Base-by-base conservation (phyloP, 2,797 vertebrate species). In the Ceryle rudis region DNA sequence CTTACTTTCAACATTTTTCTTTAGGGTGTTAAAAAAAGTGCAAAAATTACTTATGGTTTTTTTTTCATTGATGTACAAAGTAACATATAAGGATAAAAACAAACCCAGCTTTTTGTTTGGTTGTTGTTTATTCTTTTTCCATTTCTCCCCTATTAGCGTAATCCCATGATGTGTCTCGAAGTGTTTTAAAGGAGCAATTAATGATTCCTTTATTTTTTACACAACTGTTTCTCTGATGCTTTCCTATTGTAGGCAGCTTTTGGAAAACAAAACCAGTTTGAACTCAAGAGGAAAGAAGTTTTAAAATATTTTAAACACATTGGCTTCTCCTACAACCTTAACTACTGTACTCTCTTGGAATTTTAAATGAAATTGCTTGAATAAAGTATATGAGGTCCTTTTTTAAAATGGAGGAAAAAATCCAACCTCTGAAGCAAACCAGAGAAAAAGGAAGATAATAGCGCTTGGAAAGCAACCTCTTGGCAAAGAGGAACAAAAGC, bases 401-500 rank as follows among this genome's bases (percentile, higher is more conserved):
- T 89, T 95, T 62, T 17, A 47, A 90, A 86, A 87, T 14, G 62
- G 33, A 74, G 85, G 79, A 80, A 89, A 94, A 95, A 84, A 65
- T 58, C 69, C 95, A 97, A 80, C 93, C 96, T 97, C 95, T 96
- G 97, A 97, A 94, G 95, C 96, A 98, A 97, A 97, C 94, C 89
- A 95, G 89, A 97, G 95, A 97, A 93, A 97, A 97, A 97, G 95
- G 93, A 93, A 98, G 98, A 98, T 98, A 98, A 98, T 98, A 97
- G 97, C 81, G 28, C 95, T 98, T 97, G 97, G 98, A 98, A 98
- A 98, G 96, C 95, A 98, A 98, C 97, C 98, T 98, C 97, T 98
- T 98, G 97, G 98, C 98, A 98, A 98, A 98, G 98, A 98, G 97
- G 98, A 98, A 96, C 98, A 98, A 99, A 98, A 98, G 97, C 98